phyloP scores from a whole-genome alignment of 35 echinoderm and acorn worm species.

The Hemicentrotus pulcherrimus region DNA sequence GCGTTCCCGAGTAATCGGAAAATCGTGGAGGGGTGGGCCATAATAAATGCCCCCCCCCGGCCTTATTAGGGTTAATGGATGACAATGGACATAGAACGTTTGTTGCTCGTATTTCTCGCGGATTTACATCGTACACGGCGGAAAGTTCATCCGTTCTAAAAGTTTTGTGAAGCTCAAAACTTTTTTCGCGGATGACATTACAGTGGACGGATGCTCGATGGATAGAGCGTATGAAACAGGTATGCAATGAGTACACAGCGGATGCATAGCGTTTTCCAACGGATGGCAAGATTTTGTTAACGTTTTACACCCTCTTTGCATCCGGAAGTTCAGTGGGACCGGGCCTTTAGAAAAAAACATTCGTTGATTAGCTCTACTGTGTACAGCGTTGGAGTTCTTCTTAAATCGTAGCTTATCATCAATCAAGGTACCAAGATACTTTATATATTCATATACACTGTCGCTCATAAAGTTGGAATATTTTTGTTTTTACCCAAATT shows the following conservation, averaged over 20 bases:
- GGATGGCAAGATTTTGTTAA: constrained; percentile 29
- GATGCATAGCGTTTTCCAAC: constrained; percentile 35
- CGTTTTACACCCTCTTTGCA: constrained; percentile 35
- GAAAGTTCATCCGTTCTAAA: constrained; percentile 44
- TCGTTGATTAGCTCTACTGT: too few relatives aligned
- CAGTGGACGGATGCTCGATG: constrained; percentile 21
- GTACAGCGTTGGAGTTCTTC: too few relatives aligned
- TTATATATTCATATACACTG: too few relatives aligned
- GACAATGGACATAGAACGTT: too few relatives aligned
- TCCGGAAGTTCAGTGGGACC: constrained; percentile 37
- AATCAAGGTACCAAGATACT: too few relatives aligned
- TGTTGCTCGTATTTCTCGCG: neutral
- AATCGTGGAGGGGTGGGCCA: too few relatives aligned
- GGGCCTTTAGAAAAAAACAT: constrained; percentile 34
- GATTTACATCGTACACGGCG: constrained; percentile 43
- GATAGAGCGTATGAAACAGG: constrained; percentile 37
- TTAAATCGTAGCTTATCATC: too few relatives aligned
- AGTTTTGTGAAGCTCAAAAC: constrained; percentile 37
- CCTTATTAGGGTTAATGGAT: too few relatives aligned
- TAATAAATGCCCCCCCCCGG: too few relatives aligned
- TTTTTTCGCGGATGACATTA: constrained; percentile 36
- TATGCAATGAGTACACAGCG: constrained; percentile 35
- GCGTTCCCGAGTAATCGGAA: too few relatives aligned
- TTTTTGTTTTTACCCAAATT: too few relatives aligned
- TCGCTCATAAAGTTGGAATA: too few relatives aligned